Evolutionary conservation across 1,140 invertebrate genomes (phyloP), one percentile per base, ranked within the genome.

Genomic region (Berghia stephanieae): DNA sequence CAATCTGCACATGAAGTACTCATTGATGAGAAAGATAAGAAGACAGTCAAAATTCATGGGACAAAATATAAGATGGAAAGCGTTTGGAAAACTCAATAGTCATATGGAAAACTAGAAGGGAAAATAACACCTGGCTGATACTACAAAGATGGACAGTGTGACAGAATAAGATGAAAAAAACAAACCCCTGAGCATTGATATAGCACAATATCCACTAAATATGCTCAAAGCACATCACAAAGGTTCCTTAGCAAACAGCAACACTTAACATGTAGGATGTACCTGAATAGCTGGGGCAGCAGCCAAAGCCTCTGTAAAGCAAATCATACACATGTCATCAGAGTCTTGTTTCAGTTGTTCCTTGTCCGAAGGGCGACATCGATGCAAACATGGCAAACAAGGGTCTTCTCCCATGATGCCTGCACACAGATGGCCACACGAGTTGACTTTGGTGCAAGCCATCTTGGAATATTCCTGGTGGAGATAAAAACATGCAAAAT

Each of bases 261-360:
- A 18, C n/a, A n/a, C n/a, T n/a, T n/a, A 27, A 27, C 16, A 8
- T 10, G 46, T n/a, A 49, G 46, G 46, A 13, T n/a, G 10, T 86
- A 94, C 94, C 91, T 95, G 94, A 85, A 99, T 94, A n/a, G 96
- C 95, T 21, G 98, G 98, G 0, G 97, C 96, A 80, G 94, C 96
- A 31, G 96, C 94, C 3, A 99, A 90, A 0, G 97, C 96, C 87
- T 99, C 97, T 0, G 96, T 97, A 88, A 99, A 99, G 87, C 98
- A 99, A 79, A 99, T 97, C 96, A 99, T 99, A 90, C 98, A 99
- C 96, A 99, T 98, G 85, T 99, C 97, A 85, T 99, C 97, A 0
- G 96, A 96, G 89, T 99, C 97, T 90, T 98, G 97, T 79, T 86
- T 88, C 18, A 88, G 83, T 8, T 57, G 77, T 60, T 85, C 82